phyloP scores from a whole-genome alignment of 2,113 vertebrate species.

The Gobiocypris rarus region DNA sequence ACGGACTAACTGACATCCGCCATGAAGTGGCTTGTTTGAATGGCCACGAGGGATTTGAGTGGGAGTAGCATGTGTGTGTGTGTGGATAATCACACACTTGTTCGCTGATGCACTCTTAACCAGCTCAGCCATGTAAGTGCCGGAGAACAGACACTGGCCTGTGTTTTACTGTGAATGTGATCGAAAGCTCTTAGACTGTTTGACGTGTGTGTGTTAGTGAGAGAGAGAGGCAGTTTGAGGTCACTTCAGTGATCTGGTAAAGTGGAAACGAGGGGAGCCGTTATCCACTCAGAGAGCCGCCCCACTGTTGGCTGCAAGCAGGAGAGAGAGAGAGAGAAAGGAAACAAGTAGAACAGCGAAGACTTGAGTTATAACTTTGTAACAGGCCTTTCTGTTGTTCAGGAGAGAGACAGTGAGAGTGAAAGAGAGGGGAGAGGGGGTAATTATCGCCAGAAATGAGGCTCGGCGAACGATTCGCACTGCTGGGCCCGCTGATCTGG shows the following conservation, averaged over 20 bases:
- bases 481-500: constrained; percentile 85
- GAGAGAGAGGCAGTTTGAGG: constrained; percentile 66
- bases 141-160: constrained; percentile 31
- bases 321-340: constrained; percentile 47
- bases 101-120: constrained; percentile 52
- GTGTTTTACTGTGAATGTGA: constrained; percentile 45
- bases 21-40: constrained; percentile 62
- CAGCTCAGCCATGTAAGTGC: constrained; percentile 60
- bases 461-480: constrained; percentile 83
- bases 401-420: constrained; percentile 63
- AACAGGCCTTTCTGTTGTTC: constrained; percentile 52
- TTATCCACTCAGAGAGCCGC: constrained; percentile 75
- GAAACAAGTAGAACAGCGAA: constrained; percentile 61
- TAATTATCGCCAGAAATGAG: constrained; percentile 89
- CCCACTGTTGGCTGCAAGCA: constrained; percentile 68
- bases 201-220: constrained; percentile 49
- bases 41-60: constrained; percentile 67
- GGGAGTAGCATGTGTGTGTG: constrained; percentile 24
- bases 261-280: constrained; percentile 73
- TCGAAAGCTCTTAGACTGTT: constrained; percentile 61
- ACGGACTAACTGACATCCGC: constrained; percentile 77
- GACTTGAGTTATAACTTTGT: constrained; percentile 10
- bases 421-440: constrained; percentile 66
- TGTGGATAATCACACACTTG: constrained; percentile 42
- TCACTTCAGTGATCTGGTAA: constrained; percentile 78